Evolutionary conservation across 2,113 vertebrate genomes (phyloP), one percentile per base, ranked within the genome.

Genomic region (Delphinapterus leucas): DNA sequence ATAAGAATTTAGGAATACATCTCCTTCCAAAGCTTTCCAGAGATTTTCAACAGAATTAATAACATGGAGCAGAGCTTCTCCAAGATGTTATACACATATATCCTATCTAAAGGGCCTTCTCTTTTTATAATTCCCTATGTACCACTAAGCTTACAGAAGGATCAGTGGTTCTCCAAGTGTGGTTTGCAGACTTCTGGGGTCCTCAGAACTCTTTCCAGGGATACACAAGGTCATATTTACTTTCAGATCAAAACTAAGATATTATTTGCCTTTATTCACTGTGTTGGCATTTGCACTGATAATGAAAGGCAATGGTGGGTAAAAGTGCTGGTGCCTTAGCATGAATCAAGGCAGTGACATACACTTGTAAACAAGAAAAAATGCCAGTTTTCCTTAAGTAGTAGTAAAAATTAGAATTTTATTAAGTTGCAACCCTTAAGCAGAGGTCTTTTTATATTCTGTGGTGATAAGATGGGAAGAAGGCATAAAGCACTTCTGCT

Each of bases 21-120:
- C 15, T 93, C 60, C 44, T 97, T 86, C 41, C 53, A 95, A 93
- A 93, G 14, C 0, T 92, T 96, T 79, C 93, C 68, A 79, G 73
- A 1, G 68, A 61, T 36, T 68, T 38, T 87, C 81, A 53, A 88
- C 33, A 86, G 70, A 74, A 90, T 73, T 47, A 88, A 41, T 70
- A 90, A 89, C 49, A 87, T 12, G 53, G 81, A 91, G 31, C 36
- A 88, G 21, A 67, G 21, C 21, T 58, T 93, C 49, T 79, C 60
- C 3, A 60, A 68, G 33, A 55, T 21, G 80, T 5, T 20, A 88
- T 7, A 86, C 6, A 86, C 12, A 88, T 2, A n/a, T 8, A 28
- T 58, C 55, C 53, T 63, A 44, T 36, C 13, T 41, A 76, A 80
- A 80, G 38, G 63, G 31, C 7, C 31, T 44, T 53, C 13, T 88